These are phyloP conservation scores for Callosobruchus maculatus DNA, from an alignment of 2,888 invertebrate species.

Conservation along the genomic window DNA sequence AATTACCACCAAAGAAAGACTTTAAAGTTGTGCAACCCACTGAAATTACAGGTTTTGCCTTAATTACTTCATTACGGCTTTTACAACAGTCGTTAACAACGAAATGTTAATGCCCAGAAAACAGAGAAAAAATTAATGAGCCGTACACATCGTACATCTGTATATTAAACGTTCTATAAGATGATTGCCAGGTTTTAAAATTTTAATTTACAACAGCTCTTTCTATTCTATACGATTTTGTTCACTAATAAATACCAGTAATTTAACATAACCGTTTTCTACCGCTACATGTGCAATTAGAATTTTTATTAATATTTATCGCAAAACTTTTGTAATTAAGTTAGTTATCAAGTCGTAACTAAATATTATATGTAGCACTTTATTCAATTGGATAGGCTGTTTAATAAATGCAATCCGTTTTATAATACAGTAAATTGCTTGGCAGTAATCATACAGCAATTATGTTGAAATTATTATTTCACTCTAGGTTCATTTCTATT, in stretches of 20 bases:
- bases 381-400: background rate
- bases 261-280: conserved; percentile 14
- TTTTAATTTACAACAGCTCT: background rate
- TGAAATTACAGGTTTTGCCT: background rate
- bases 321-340: background rate
- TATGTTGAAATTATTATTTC: background rate
- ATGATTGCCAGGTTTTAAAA: background rate
- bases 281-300: conserved; percentile 10
- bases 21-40: background rate
- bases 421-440: background rate
- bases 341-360: background rate
- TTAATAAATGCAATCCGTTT: background rate
- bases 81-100: background rate
- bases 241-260: conserved; percentile 8
- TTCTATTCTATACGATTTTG: background rate
- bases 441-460: background rate
- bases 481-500: background rate
- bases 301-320: conserved; percentile 14
- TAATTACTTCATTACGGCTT: background rate
- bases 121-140: background rate
- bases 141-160: background rate
- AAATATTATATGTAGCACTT: background rate
- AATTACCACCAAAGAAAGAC: background rate
- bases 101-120: background rate
- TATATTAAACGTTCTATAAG: background rate